phyloP scores from a whole-genome alignment of 2,113 vertebrate genomes.

The Oostethus manadensis region DNA sequence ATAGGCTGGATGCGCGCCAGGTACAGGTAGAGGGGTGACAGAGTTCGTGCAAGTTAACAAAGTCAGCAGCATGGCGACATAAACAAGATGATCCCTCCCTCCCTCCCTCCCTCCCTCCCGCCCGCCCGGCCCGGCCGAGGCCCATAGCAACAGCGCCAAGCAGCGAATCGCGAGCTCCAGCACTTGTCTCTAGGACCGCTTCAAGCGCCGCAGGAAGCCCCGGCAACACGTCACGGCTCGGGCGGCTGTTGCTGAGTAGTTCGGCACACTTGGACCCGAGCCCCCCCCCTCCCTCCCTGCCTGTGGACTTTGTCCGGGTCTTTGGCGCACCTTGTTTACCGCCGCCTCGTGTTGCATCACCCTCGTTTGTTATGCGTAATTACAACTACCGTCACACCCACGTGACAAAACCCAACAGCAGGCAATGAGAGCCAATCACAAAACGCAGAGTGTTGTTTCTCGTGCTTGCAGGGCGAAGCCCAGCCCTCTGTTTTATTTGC shows the following conservation, averaged over 20 bases:
- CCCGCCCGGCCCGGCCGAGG: too few relatives aligned
- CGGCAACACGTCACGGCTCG: conserved; percentile 71
- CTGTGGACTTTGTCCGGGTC: conserved; percentile 69
- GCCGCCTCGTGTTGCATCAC: conserved; percentile 13
- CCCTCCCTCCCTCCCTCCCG: neutral
- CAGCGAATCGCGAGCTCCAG: conserved; percentile 78
- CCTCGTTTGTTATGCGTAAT: neutral
- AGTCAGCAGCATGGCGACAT: conserved; percentile 1
- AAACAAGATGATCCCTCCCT: neutral
- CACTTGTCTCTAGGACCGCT: conserved; percentile 78
- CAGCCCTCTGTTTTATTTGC: too few relatives aligned
- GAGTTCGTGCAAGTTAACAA: neutral
- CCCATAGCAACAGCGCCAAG: conserved; percentile 78
- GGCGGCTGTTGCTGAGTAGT: conserved; percentile 80
- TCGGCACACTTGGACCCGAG: conserved; percentile 60
- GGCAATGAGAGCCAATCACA: too few relatives aligned
- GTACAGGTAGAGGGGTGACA: neutral
- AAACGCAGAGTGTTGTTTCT: too few relatives aligned
- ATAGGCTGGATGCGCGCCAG: too few relatives aligned
- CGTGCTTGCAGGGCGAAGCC: too few relatives aligned
- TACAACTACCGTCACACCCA: neutral
- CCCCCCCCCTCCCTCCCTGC: conserved; percentile 28
- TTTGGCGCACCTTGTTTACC: conserved; percentile 62
- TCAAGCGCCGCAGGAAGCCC: conserved; percentile 74
- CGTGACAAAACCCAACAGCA: neutral